Base-by-base conservation (phyloP, 2,797 vertebrate genomes). In the Rachycentron canadum region DNA sequence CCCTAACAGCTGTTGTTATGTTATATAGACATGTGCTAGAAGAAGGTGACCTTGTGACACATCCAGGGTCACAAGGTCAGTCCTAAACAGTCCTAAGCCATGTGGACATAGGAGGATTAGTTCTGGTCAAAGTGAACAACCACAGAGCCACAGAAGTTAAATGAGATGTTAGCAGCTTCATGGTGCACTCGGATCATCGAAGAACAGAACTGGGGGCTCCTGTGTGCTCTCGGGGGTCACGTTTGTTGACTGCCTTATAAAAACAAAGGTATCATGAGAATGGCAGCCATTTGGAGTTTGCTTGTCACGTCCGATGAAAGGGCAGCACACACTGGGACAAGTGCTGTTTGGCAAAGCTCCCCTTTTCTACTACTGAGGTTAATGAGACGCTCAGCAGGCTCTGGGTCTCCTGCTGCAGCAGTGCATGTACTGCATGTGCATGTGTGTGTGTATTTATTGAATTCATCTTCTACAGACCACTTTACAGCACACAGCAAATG, bases 251-350 rank as follows among this genome's bases (percentile, higher is more conserved):
- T 79, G 65, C 30, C 84, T 78, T 86, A 76, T 83, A 84, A 86
- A 88, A 84, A 89, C 82, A 83, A 78, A 76, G 83, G 79, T 64
- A 86, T 84, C 82, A 78, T 79, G 86, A 90, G 92, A 91, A 93
- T 88, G 85, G 80, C 62, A 83, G 82, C 78, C 90, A 93, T 93
- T 89, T 92, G 79, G 87, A 90, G 89, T 78, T 78, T 75, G 86
- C 72, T 80, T 92, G 90, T 90, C 88, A 93, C 86, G 86, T 50
- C 74, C 86, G 85, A 90, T 91, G 89, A 88, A 91, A 89, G 85
- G 86, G 64, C 66, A 60, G 62, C 70, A 80, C 84, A 85, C 85
- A 85, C 81, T 82, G 82, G 66, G 86, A 85, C 60, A 72, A 78
- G 80, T 86, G 91, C 85, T 92, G 88, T 90, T 79, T 41, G 78